These are phyloP conservation scores for Columba janthina DNA, from an alignment of 2,113 vertebrate species.

Conservation along the genomic window DNA sequence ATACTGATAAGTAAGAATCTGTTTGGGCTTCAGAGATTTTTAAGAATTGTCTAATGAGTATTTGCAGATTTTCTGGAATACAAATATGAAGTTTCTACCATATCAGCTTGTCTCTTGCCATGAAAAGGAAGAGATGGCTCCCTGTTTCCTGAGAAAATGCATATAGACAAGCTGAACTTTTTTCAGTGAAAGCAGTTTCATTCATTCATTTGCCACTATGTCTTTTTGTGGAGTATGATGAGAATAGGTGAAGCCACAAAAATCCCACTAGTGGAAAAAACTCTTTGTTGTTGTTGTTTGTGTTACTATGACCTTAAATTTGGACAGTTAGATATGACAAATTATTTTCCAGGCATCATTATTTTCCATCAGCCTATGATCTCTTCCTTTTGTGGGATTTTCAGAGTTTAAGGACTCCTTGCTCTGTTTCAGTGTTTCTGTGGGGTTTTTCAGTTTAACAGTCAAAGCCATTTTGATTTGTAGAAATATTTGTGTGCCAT, in stretches of 20 bases:
- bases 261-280: neutral
- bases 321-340: neutral
- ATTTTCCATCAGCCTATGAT: neutral
- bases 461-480: neutral
- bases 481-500: neutral
- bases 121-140: neutral
- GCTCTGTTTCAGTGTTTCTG: neutral
- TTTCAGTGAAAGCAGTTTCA: neutral
- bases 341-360: neutral
- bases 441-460: neutral
- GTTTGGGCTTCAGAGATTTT: neutral
- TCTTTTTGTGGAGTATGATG: neutral
- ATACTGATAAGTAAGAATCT: neutral
- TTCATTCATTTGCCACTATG: neutral
- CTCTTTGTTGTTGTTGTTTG: neutral
- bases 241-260: neutral
- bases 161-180: neutral
- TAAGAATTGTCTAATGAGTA: neutral
- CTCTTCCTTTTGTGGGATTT: neutral
- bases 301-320: neutral
- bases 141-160: neutral
- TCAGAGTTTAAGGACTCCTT: neutral
- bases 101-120: neutral
- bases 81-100: neutral
- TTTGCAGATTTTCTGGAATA: neutral